Conservation (phyloP, 35 echinoderm and acorn worm genomes). For the Stichopus chloronotus region DNA sequence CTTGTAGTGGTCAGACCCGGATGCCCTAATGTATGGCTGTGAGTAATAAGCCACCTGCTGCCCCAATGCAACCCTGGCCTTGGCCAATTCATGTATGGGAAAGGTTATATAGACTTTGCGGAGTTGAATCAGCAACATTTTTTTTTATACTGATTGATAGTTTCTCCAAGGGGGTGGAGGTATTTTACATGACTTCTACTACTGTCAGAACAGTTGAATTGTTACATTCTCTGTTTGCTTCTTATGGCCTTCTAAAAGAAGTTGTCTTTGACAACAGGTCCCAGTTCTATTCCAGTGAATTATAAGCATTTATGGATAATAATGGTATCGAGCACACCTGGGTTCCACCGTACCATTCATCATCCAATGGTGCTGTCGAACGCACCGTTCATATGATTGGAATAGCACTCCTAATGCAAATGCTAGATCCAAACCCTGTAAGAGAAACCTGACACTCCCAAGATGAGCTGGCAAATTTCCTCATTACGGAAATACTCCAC, state of each 20-base stretch:
- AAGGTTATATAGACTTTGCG: conserved; percentile 68
- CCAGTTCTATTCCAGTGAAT: conserved; percentile 62
- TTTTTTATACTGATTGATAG: conserved; percentile 56
- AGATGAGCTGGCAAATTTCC: background rate
- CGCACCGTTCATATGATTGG: conserved; percentile 39
- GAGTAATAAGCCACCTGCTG: conserved; percentile 39
- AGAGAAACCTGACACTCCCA: conserved; percentile 28
- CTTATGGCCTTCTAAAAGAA: conserved; percentile 66
- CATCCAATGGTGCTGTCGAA: conserved; percentile 61
- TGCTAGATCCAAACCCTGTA: conserved; percentile 26
- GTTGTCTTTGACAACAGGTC: conserved; percentile 85
- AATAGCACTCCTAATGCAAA: conserved; percentile 38
- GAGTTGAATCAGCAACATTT: conserved; percentile 51
- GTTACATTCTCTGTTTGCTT: conserved; percentile 54
- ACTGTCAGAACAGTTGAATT: conserved; percentile 55
- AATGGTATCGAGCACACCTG: conserved; percentile 66
- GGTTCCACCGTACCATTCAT: conserved; percentile 61
- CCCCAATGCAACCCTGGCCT: conserved; percentile 64
- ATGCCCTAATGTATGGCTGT: conserved; percentile 57
- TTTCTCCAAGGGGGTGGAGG: conserved; percentile 68
- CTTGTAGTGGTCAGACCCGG: conserved; percentile 69
- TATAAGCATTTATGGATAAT: conserved; percentile 32
- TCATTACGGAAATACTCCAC: conserved; percentile 3
- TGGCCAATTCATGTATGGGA: conserved; percentile 19
- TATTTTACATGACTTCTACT: conserved; percentile 52